These are phyloP conservation scores for Pseudoips prasinana DNA, from an alignment of 2,888 invertebrate genomes.

Conservation along the genomic window DNA sequence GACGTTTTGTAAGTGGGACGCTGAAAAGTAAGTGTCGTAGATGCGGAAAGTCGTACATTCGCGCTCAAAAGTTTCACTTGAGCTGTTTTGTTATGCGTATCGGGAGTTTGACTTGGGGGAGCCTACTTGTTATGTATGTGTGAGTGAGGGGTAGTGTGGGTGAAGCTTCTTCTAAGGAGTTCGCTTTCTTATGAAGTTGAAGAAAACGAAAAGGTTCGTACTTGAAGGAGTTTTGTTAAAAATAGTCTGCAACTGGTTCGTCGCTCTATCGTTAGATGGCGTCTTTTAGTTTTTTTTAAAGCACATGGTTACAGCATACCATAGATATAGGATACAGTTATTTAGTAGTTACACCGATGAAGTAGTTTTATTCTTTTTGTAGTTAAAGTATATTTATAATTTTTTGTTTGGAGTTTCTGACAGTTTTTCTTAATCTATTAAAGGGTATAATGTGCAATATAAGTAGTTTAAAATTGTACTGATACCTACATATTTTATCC, in stretches of 20 bases:
- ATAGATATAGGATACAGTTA: constrained; percentile 1
- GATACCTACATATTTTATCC: too few relatives aligned
- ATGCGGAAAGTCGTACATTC: constrained; percentile 24
- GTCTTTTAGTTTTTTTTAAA: constrained; percentile 35
- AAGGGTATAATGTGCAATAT: too few relatives aligned
- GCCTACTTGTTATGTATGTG: constrained; percentile 34
- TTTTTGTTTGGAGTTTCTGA: too few relatives aligned
- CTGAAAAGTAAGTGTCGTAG: constrained; percentile 3
- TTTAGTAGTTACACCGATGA: not conserved
- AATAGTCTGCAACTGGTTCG: constrained; percentile 59
- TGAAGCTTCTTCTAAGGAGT: constrained; percentile 71
- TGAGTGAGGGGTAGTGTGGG: constrained; percentile 51
- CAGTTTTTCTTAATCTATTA: too few relatives aligned
- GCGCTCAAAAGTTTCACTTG: constrained; percentile 20
- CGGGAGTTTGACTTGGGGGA: constrained; percentile 34
- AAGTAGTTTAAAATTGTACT: too few relatives aligned
- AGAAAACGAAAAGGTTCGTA: constrained; percentile 77
- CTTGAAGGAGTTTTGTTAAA: constrained; percentile 74
- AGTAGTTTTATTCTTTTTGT: too few relatives aligned
- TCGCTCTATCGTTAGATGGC: constrained; percentile 60
- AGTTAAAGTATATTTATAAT: too few relatives aligned
- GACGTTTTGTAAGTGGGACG: constrained; percentile 28
- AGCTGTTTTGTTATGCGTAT: constrained; percentile 35
- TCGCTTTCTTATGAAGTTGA: constrained; percentile 76
- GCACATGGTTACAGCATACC: constrained; percentile 5